Conservation (phyloP, 2,888 invertebrate genomes). For the Lymantria dispar region DNA sequence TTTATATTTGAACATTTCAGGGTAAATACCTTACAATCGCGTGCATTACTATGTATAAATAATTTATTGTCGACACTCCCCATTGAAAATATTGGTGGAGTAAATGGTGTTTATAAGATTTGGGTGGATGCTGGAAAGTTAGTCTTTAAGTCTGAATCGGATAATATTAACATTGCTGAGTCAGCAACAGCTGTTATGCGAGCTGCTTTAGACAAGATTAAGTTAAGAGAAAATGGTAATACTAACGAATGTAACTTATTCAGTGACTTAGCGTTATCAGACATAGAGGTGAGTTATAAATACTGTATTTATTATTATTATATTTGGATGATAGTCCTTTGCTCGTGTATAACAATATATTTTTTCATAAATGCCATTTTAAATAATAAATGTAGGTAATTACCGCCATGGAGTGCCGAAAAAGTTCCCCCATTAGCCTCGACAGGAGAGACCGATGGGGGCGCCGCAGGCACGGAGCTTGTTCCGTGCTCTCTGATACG, state of each 20-base stretch:
- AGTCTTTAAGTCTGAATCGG: conserved; percentile 80
- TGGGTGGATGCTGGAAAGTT: conserved; percentile 86
- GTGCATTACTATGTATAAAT: conserved; percentile 86
- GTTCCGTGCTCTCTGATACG: no score
- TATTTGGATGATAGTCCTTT: no score
- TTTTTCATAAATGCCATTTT: no score
- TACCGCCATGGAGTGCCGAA: no score
- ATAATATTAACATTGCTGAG: conserved; percentile 82
- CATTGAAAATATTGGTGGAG: conserved; percentile 85
- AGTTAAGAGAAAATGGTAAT: conserved; percentile 60
- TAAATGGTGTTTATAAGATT: conserved; percentile 82
- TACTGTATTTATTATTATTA: background rate
- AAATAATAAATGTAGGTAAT: no score
- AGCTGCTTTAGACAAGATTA: conserved; percentile 87
- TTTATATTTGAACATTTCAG: conserved; percentile 49
- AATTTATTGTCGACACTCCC: conserved; percentile 85
- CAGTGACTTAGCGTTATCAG: conserved; percentile 77
- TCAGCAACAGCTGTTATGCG: conserved; percentile 89
- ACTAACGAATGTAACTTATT: conserved; percentile 67
- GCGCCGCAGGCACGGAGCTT: no score
- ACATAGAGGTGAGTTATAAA: conserved; percentile 77
- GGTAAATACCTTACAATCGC: conserved; percentile 81
- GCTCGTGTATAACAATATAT: no score
- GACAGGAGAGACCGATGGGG: no score
- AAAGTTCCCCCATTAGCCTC: no score